Evolutionary conservation across 2,113 vertebrate genomes (phyloP).

Genomic region (Zapornia atra): DNA sequence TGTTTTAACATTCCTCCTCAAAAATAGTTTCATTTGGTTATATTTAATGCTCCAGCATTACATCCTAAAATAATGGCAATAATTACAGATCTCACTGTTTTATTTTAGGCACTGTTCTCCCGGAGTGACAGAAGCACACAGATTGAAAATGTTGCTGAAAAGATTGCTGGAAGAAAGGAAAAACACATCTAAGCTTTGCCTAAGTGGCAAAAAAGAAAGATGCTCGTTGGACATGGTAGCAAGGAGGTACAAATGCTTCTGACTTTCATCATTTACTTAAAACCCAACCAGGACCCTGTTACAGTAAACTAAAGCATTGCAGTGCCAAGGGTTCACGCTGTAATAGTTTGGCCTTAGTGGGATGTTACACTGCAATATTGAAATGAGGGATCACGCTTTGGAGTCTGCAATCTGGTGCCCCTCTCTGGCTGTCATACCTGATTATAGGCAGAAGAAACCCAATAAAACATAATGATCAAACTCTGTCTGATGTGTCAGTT

Average conservation of each 20-base stretch:
- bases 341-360: neutral
- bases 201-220: neutral
- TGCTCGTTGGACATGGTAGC: neutral
- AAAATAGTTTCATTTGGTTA: conserved; percentile 41
- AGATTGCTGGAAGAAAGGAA: conserved; percentile 12
- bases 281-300: neutral
- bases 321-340: neutral
- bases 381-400: neutral
- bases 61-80: conserved; percentile 55
- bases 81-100: conserved; percentile 29
- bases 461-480: neutral
- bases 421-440: conserved; percentile 18
- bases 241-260: neutral
- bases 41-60: conserved; percentile 23
- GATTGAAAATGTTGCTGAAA: conserved; percentile 31
- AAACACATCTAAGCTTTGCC: conserved; percentile 13
- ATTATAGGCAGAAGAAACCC: neutral
- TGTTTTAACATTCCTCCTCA: conserved; percentile 48
- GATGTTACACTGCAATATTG: neutral
- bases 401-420: conserved; percentile 34
- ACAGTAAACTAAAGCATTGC: neutral
- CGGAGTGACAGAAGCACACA: conserved; percentile 19
- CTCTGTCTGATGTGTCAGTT: neutral
- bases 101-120: conserved; percentile 51
- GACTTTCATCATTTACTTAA: neutral